Conservation (phyloP, 2,888 invertebrate species). For the Folsomia manolachei region DNA sequence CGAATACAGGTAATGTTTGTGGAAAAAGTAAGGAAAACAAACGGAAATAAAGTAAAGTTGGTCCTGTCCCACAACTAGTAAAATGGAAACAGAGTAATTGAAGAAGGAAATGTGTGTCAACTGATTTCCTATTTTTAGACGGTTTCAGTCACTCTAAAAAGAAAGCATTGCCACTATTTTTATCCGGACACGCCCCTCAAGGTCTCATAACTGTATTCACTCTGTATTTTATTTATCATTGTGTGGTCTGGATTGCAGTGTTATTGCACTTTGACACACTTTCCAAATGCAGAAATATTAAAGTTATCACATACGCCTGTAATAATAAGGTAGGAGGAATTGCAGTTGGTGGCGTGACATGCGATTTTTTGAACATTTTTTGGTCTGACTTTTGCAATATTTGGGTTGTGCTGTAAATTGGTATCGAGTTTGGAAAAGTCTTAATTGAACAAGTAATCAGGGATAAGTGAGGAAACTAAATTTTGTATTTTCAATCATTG, state of each 20-base stretch:
- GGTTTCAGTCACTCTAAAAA: background rate
- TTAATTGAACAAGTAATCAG: too few relatives aligned
- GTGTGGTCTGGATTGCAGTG: too few relatives aligned
- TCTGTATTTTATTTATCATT: background rate
- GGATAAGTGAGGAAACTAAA: too few relatives aligned
- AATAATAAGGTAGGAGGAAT: too few relatives aligned
- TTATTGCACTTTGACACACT: slow-evolving; percentile 2
- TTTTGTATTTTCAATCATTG: too few relatives aligned
- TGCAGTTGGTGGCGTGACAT: too few relatives aligned
- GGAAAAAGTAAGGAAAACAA: background rate
- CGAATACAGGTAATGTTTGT: too few relatives aligned
- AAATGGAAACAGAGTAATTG: background rate
- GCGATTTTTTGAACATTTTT: too few relatives aligned
- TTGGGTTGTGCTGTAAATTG: too few relatives aligned
- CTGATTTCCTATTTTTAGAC: slow-evolving; percentile 5
- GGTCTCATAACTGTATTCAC: background rate
- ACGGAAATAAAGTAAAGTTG: background rate
- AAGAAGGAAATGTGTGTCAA: slow-evolving; percentile 5
- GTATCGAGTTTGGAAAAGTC: too few relatives aligned
- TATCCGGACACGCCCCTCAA: background rate
- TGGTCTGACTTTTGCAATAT: too few relatives aligned
- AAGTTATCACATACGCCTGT: too few relatives aligned
- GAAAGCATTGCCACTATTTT: slow-evolving; percentile 6
- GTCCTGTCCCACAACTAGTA: background rate
- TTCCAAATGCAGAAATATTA: background rate